Evolutionary conservation across 2,113 vertebrate genomes (phyloP), one percentile per base, ranked within the genome.

Genomic region (Neopipo cinnamomea): DNA sequence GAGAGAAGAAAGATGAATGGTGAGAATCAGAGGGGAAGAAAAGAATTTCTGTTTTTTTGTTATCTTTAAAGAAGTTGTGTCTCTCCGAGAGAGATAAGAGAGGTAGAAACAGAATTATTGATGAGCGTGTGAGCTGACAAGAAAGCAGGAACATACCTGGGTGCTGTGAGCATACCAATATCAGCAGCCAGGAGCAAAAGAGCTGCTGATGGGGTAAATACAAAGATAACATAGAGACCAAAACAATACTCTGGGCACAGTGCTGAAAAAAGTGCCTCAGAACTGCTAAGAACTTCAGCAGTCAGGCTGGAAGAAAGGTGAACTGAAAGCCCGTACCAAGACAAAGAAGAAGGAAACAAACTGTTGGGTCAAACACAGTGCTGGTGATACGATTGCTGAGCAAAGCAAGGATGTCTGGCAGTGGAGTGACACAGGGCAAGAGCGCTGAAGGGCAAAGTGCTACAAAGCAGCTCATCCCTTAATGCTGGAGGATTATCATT

Each of bases 31-130:
- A 91, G 50, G 42, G 52, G 63, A 96, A 91, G 85, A 91, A 93
- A 37, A 83, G 35, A 42, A 85, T 67, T 91, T 79, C 82, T 93
- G 58, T 0, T 84, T 47, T 90, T 84, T 91, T 80, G 59, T 80
- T 94, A 83, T 93, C 82, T 93, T 95, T 91, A 66, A 74, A 91
- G 74, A 5, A 55, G 71, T 91, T 93, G 67, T 76, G 70, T 91
- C 65, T 63, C 59, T 91, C 78, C 71, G 52, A 89, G 75, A 47
- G 63, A 95, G 91, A 94, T 94, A 97, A 90, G 55, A 59, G 22
- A 95, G 67, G 75, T 91, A 90, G 82, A 91, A 97, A 94, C 61
- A 95, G 90, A 94, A 96, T 93, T 96, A 88, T 90, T 91, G 90
- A 96, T 95, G 88, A 95, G 42, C 23, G 59, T 0, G 12, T 49